A percentile compares a stretch with the other conserved stretches of the same genome.
These are phyloP conservation scores for Sebastiscus tertius DNA, from an alignment of 2,797 vertebrate species.

Conservation along the genomic window DNA sequence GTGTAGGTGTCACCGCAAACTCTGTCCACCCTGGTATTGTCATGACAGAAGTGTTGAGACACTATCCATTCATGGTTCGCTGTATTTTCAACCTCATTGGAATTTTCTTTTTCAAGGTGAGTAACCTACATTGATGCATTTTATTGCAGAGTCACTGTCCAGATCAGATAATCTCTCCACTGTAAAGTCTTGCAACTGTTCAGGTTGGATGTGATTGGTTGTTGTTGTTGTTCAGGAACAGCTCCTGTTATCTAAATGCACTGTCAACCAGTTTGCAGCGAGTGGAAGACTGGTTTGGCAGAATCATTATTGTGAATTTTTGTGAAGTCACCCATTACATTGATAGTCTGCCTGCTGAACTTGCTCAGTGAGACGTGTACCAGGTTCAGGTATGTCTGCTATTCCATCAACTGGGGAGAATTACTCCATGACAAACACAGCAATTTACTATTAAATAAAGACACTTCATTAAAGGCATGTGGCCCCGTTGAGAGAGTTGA, in stretches of 20 bases:
- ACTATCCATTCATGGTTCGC: constrained; percentile 60
- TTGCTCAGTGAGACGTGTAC: neutral
- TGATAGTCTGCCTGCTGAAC: neutral
- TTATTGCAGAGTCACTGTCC: neutral
- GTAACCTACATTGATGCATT: neutral
- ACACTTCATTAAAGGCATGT: neutral
- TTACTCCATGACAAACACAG: neutral
- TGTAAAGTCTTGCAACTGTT: neutral
- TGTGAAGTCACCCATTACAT: neutral
- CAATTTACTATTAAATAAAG: neutral
- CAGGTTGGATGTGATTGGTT: neutral
- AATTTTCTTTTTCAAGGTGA: constrained; percentile 91
- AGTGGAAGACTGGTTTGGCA: neutral
- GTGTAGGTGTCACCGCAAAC: constrained; percentile 87
- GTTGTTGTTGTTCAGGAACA: neutral
- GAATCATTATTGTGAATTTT: neutral
- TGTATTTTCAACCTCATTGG: constrained; percentile 76
- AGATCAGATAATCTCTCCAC: neutral
- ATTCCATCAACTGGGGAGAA: neutral
- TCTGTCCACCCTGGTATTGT: constrained; percentile 86
- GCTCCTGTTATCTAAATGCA: neutral
- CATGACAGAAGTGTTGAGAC: constrained; percentile 83
- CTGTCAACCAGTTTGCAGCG: neutral
- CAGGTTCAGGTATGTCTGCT: neutral
- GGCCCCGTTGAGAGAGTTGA: neutral